Percentiles rank a stretch among this genome's conserved stretches.
These are phyloP conservation scores for Pseudococcus jackbeardsleyi DNA, from an alignment of 2,888 invertebrate species.

Conservation along the genomic window DNA sequence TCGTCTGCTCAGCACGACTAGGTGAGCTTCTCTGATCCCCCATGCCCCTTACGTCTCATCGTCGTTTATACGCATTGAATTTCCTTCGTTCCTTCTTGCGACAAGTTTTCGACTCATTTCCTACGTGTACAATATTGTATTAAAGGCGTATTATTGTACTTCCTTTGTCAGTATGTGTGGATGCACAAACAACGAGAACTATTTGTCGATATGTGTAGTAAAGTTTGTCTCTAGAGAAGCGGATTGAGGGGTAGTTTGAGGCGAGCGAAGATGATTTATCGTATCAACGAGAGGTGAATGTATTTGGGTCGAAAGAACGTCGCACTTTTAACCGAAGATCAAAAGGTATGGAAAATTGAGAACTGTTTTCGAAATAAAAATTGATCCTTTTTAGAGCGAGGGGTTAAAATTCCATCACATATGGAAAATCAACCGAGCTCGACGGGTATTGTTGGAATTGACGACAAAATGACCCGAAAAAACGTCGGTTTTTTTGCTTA, in stretches of 20 bases:
- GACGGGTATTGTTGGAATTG: not conserved
- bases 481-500: not conserved
- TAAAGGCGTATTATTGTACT: not conserved
- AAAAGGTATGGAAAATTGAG: not conserved
- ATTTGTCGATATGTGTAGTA: slow-evolving; percentile 3
- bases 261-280: not conserved
- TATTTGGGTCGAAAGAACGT: not conserved
- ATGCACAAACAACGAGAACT: not conserved
- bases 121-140: not conserved
- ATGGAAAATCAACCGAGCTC: not conserved
- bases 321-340: not conserved
- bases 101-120: slow-evolving; percentile 25
- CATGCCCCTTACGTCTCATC: not conserved
- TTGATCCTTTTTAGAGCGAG: not conserved
- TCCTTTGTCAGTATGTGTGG: not conserved
- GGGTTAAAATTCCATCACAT: slow-evolving; percentile 10
- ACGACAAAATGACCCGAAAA: not conserved
- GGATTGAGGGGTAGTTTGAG: not conserved
- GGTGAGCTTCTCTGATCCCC: not conserved
- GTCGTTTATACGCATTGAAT: not conserved
- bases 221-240: not conserved
- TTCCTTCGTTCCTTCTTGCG: not conserved
- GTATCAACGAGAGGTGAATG: not conserved
- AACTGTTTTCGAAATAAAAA: not conserved
- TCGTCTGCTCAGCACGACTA: not conserved